Evolutionary conservation across 2,113 vertebrate genomes (phyloP).

Genomic region (Prunella himalayana): DNA sequence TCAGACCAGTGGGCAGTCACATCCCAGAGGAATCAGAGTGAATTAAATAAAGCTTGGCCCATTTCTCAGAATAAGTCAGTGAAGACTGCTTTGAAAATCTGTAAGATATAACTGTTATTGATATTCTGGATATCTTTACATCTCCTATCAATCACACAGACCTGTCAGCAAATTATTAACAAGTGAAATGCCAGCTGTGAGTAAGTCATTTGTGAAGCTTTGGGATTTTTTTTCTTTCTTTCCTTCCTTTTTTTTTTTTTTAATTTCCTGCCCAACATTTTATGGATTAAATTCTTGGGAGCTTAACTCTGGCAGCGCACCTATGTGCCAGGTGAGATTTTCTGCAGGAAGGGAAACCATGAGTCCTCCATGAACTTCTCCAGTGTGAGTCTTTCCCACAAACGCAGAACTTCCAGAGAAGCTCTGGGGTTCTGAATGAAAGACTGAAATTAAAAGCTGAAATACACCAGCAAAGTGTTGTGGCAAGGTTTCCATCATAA

Average conservation of each 20-base stretch:
- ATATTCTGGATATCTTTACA: not conserved
- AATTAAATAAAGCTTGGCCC: not conserved
- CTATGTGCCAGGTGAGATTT: rapidly evolving
- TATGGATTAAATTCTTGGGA: not conserved
- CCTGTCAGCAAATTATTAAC: not conserved
- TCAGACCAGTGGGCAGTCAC: not conserved
- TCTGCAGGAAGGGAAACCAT: not conserved
- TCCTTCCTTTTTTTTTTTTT: not conserved
- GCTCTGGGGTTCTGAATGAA: not conserved
- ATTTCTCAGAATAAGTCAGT: not conserved
- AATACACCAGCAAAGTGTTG: not conserved
- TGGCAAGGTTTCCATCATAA: not conserved
- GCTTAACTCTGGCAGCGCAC: not conserved
- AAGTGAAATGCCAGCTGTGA: not conserved
- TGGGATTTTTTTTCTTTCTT: not conserved
- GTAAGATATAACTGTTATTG: not conserved
- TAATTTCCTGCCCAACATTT: not conserved
- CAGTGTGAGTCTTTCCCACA: not conserved
- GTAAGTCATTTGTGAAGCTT: not conserved
- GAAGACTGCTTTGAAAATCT: not conserved
- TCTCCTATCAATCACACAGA: not conserved
- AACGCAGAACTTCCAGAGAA: not conserved
- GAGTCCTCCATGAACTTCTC: not conserved
- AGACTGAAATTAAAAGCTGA: not conserved
- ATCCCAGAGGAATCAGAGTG: not conserved